Evolutionary conservation across 2,113 vertebrate species (phyloP).

Genomic region (Chrysochloris asiatica): DNA sequence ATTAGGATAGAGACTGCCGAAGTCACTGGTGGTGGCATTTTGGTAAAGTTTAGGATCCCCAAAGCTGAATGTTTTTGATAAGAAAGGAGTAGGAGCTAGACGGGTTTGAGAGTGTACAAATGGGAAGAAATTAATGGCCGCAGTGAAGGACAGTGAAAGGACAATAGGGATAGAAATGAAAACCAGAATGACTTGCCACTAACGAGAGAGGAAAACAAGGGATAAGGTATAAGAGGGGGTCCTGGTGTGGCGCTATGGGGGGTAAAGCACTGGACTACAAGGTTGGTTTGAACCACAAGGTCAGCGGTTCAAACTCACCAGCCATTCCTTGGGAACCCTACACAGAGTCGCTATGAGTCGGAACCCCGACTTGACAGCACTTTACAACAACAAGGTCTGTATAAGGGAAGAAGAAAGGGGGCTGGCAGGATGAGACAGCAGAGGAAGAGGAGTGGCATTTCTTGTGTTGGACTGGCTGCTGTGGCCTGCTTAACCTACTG

Average conservation of each 20-base stretch:
- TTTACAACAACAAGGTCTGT: too few species aligned
- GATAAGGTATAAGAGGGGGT: too few species aligned
- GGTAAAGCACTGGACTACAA: too few species aligned
- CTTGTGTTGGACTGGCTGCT: neutral
- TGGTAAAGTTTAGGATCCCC: constrained; percentile 4
- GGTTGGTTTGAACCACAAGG: too few species aligned
- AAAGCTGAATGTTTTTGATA: neutral
- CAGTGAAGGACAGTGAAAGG: neutral
- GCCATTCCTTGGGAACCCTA: too few species aligned
- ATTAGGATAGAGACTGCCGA: neutral
- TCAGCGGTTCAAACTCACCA: too few species aligned
- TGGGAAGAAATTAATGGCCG: neutral
- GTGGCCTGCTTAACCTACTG: neutral
- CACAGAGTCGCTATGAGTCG: too few species aligned
- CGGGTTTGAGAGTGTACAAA: neutral
- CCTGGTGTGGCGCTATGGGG: too few species aligned
- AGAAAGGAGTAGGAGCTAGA: neutral
- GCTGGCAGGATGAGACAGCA: neutral
- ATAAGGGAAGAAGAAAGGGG: neutral
- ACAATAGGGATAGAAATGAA: neutral
- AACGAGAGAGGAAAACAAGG: too few species aligned
- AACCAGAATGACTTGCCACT: neutral
- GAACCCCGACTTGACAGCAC: too few species aligned
- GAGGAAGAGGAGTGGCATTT: neutral
- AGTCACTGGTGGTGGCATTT: neutral